Base-by-base conservation (phyloP, 2,888 invertebrate genomes). In the Phyto melanocephala region DNA sequence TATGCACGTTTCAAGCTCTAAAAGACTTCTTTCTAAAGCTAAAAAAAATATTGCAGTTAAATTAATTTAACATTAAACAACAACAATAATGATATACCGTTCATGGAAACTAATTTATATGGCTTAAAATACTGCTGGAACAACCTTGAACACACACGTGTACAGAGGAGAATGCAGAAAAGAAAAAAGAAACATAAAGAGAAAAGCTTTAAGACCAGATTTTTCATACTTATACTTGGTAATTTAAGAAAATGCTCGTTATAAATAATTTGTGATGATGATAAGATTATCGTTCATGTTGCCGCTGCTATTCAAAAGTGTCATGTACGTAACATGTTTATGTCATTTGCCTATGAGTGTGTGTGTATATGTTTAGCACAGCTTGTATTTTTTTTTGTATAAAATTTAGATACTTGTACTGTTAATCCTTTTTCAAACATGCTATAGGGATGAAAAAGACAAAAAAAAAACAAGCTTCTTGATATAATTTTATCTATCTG, bases 401-500 rank as follows among this genome's bases (percentile, higher is more conserved):
- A 10, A 56, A 62, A 70, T 75, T 54, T 28, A 6, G n/a, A 11
- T 63, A 24, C 67, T 52, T 62, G 47, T 65, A 13, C 33, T 70
- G 37, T 47, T 80, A 80, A 80, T 75, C 75, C 75, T 76, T 74
- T 60, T 75, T 68, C 20, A 60, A 37, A 52, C 76, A 76, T 13
- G 50, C 28, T 15, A 33, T 28, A 47, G 6, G 20, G 5, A n/a
- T n/a, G n/a, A n/a, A n/a, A n/a, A 1, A 15, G 13, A 47, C 42
- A 45, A 28, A 22, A 11, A 62, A 28, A 37, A 63, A n/a, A 58
- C 56, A 68, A 28, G 40, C 33, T 15, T 15, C 40, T 4, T 22
- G 65, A 11, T 67, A 20, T 54, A 58, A 63, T 62, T 62, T 62
- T 54, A 67, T 74, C 22, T 63, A 56, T 1, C n/a, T n/a, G n/a